Conservation (phyloP, 2,888 invertebrate genomes). For the Craniophora ligustri region DNA sequence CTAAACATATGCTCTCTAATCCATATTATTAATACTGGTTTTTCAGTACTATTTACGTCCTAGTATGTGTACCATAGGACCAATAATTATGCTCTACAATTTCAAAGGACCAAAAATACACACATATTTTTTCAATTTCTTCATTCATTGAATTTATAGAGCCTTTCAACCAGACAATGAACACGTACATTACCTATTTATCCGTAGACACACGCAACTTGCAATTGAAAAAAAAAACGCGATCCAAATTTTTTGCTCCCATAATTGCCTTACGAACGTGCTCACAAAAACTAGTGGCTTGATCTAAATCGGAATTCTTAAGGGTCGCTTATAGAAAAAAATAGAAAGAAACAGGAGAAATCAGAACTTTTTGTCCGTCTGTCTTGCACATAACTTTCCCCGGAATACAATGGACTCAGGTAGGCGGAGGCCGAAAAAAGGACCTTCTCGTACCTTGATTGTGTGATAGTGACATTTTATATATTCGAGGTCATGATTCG, state of each 20-base stretch:
- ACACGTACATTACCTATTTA: conserved; percentile 69
- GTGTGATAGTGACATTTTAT: conserved; percentile 83
- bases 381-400: conserved; percentile 86
- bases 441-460: conserved; percentile 66
- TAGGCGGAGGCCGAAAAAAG: conserved; percentile 75
- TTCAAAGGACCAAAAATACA: conserved; percentile 52
- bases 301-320: conserved; percentile 81
- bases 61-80: conserved; percentile 10
- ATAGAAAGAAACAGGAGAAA: conserved; percentile 74
- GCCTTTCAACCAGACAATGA: conserved; percentile 63
- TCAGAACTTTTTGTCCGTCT: conserved; percentile 74
- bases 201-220: conserved; percentile 74
- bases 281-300: conserved; percentile 75
- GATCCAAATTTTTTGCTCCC: conserved; percentile 63
- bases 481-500: conserved; percentile 72
- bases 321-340: conserved; percentile 68
- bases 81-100: conserved; percentile 48
- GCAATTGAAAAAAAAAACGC: conserved; percentile 73
- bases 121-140: conserved; percentile 58
- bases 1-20: conserved; percentile 3
- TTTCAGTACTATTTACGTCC: neutral
- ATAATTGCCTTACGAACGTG: conserved; percentile 66
- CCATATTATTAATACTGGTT: neutral
- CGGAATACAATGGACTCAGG: conserved; percentile 79
- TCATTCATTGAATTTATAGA: conserved; percentile 46